These are phyloP conservation scores for Pollenia griseotomentosa DNA, from an alignment of 2,888 invertebrate species.

Conservation along the genomic window DNA sequence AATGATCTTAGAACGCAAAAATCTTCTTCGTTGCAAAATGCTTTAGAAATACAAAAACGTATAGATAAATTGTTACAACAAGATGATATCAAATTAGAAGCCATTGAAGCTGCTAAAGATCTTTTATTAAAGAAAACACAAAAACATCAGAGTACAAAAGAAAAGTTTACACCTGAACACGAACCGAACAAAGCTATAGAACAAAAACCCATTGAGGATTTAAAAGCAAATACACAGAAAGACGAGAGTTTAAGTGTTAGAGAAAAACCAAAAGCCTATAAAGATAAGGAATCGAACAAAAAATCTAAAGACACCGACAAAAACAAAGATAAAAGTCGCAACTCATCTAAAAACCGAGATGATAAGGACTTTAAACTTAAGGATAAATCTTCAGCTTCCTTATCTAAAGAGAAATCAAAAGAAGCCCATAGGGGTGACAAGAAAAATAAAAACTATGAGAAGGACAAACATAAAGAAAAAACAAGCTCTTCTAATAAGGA, in stretches of 20 bases:
- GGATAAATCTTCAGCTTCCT: slow-evolving; percentile 2
- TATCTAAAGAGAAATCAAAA: slow-evolving; percentile 47
- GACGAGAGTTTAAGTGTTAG: slow-evolving; percentile 1
- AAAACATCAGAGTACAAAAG: slow-evolving; percentile 66
- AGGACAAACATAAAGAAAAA: slow-evolving; percentile 30
- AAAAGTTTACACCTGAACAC: slow-evolving; percentile 25
- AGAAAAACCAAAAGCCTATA: slow-evolving; percentile 55
- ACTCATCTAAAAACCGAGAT: slow-evolving; percentile 24
- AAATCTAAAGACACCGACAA: slow-evolving; percentile 25
- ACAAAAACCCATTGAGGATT: slow-evolving; percentile 1
- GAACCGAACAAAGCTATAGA: slow-evolving; percentile 2
- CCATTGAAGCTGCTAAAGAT: slow-evolving; percentile 77
- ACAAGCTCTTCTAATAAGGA: slow-evolving; percentile 11
- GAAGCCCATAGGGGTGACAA: slow-evolving; percentile 28
- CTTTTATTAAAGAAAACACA: slow-evolving; percentile 70
- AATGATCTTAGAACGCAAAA: slow-evolving; percentile 33
- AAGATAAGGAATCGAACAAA: slow-evolving; percentile 35
- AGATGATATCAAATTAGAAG: slow-evolving; percentile 78
- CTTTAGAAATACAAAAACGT: slow-evolving; percentile 79
- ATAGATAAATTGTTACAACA: slow-evolving; percentile 81
- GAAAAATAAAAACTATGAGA: slow-evolving; percentile 1
- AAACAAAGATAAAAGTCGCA: slow-evolving; percentile 29
- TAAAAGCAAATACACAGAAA: slow-evolving; percentile 12
- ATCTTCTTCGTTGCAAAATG: slow-evolving; percentile 68
- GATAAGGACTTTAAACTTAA: slow-evolving; percentile 36